A percentile compares a stretch with the other conserved stretches of the same genome.
phyloP scores from a whole-genome alignment of 2,113 vertebrate species.

The Ceratotherium simum region DNA sequence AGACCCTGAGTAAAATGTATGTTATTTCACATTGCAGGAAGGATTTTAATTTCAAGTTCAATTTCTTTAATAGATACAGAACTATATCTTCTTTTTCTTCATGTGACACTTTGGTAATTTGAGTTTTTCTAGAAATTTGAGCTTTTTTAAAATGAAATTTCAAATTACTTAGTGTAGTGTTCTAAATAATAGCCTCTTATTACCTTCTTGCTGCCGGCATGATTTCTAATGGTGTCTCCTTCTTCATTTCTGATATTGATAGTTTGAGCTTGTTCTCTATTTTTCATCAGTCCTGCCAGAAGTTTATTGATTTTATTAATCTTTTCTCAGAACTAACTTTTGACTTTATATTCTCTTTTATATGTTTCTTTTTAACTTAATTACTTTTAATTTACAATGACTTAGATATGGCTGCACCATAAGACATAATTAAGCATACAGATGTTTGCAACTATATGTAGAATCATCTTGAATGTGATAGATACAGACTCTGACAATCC shows the following conservation, averaged over 20 bases:
- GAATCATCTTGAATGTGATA: neutral
- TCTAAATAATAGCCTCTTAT: neutral
- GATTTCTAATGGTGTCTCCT: neutral
- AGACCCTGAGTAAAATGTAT: neutral
- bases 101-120: conserved; percentile 22
- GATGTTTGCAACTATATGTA: neutral
- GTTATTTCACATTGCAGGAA: neutral
- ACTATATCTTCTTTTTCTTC: neutral
- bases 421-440: neutral
- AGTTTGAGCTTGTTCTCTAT: neutral
- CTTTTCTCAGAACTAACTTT: neutral
- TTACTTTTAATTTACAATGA: neutral
- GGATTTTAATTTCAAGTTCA: conserved; percentile 53
- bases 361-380: conserved; percentile 17
- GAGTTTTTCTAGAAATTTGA: conserved; percentile 33
- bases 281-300: neutral
- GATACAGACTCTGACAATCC: neutral
- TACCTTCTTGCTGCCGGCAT: neutral
- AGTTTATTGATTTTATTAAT: neutral
- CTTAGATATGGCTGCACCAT: neutral
- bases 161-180: neutral
- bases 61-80: neutral
- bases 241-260: conserved; percentile 6
- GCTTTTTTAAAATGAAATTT: neutral
- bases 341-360: neutral